Base-by-base conservation (phyloP, 2,888 invertebrate species). In the Lithophane ornitopus region DNA sequence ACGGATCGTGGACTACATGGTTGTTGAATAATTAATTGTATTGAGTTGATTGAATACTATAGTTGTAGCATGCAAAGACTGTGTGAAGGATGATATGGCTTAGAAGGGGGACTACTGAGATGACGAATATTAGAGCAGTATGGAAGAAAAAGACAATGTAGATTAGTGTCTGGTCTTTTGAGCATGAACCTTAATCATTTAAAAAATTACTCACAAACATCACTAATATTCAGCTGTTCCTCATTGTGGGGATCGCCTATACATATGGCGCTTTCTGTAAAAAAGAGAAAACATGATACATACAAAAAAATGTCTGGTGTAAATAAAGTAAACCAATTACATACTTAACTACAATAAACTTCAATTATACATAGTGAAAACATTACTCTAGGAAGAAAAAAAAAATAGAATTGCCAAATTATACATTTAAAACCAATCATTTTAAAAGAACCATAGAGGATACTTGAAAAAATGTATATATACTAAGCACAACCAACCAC, bases 201-300 rank as follows among this genome's bases (percentile, higher is more conserved):
- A n/a, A n/a, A n/a, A n/a, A 0, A 46, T 1, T 49, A 98, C 98
- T 98, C 96, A 98, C 98, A 97, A 97, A 98, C 98, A 97, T 98
- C 98, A 97, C 98, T 98, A 95, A 98, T 97, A 94, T 98, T 97
- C 92, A 98, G 93, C 90, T 94, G 92, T 80, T 95, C 96, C 86
- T 94, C 97, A 94, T 97, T 94, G 81, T 95, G 94, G 84, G 91
- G 93, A 81, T 73, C 84, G 76, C 82, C 84, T 81, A 86, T 74
- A 61, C 82, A 75, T 66, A 84, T 80, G 68, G 80, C 76, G 84
- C 82, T 83, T 74, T 88, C 90, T 90, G 89, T 8, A 86, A 89
- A 77, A 63, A 72, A 39, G 39, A 70, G 9, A 73, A 65, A 72
- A 73, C n/a, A n/a, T 0, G 28, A 44, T 39, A 7, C 19, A 52